Base-by-base conservation (phyloP, 1,140 invertebrate species). In the Drosophila saltans region DNA sequence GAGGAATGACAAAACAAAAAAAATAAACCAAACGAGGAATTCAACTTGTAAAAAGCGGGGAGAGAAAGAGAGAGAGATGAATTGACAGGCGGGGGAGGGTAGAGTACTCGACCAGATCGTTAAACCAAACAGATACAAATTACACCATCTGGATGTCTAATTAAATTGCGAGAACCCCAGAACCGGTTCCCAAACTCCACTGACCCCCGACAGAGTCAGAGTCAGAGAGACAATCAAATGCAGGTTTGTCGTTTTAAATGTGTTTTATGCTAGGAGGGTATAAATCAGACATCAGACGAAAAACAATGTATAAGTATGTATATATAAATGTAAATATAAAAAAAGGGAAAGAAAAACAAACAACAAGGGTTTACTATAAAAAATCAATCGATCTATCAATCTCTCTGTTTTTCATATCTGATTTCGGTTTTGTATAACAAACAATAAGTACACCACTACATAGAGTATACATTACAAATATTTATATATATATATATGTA, bases 351-450 rank as follows among this genome's bases (percentile, higher is more conserved):
- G 6, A 77, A 69, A 59, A 67, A 68, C 78, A 59, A 70, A 66
- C 55, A 72, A 75, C 70, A 72, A 75, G 68, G 74, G 62, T 86
- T 71, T 78, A 88, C 82, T 82, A 55, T 81, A 72, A 74, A 36
- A 78, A 59, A 74, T 78, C 75, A 82, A 75, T 75, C 66, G 45
- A 82, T 61, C 78, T 52, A 75, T 68, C 60, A 65, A 39, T 40
- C 33, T 6, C n/a, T 24, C 33, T 10, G 3, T 40, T 59, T 59
- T 39, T 45, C 59, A 60, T 65, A 70, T 69, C 71, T 66, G 75
- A 62, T 79, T 48, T 66, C 62, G 76, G 72, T 83, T 86, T 88
- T 88, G 83, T 88, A 86, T 89, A 88, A 88, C 84, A 88, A 88
- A 88, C 80, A 88, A 88, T 88, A 88, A 88, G 80, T 89, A 88